Evolutionary conservation across 2,888 invertebrate species (phyloP).

Genomic region (Heliconius ismenius): DNA sequence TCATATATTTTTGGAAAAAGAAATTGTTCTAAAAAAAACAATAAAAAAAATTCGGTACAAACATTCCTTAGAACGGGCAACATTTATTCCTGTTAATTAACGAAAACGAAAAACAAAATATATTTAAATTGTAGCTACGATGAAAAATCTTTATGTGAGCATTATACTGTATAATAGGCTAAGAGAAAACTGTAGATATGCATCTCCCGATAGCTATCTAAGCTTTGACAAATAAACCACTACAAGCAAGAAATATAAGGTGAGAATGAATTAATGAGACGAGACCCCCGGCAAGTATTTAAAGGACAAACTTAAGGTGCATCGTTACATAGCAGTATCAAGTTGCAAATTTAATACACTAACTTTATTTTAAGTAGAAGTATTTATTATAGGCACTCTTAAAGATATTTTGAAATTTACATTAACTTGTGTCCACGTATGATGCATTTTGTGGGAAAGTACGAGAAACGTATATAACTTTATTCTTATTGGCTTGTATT

Average conservation of each 20-base stretch:
- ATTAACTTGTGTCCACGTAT: slow-evolving; percentile 20
- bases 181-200: slow-evolving; percentile 37
- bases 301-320: slow-evolving; percentile 41
- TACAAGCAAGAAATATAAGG: slow-evolving; percentile 43
- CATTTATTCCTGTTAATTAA: slow-evolving; percentile 3
- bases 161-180: slow-evolving; percentile 25
- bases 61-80: background rate
- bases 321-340: slow-evolving; percentile 40
- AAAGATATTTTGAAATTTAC: slow-evolving; percentile 35
- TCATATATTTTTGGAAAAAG: too few relatives aligned
- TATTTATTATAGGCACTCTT: slow-evolving; percentile 34
- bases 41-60: background rate
- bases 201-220: slow-evolving; percentile 42
- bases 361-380: slow-evolving; percentile 40
- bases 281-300: slow-evolving; percentile 40
- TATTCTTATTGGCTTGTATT: slow-evolving; percentile 8
- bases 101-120: background rate
- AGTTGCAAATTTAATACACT: slow-evolving; percentile 42
- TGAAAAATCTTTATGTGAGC: slow-evolving; percentile 27
- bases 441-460: slow-evolving; percentile 26
- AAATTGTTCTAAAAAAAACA: too few relatives aligned
- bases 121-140: slow-evolving; percentile 10
- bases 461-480: slow-evolving; percentile 3
- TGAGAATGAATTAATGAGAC: slow-evolving; percentile 46
- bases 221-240: slow-evolving; percentile 43